Evolutionary conservation across 1,140 invertebrate genomes (phyloP).

Genomic region (Phenacoccus solenopsis): DNA sequence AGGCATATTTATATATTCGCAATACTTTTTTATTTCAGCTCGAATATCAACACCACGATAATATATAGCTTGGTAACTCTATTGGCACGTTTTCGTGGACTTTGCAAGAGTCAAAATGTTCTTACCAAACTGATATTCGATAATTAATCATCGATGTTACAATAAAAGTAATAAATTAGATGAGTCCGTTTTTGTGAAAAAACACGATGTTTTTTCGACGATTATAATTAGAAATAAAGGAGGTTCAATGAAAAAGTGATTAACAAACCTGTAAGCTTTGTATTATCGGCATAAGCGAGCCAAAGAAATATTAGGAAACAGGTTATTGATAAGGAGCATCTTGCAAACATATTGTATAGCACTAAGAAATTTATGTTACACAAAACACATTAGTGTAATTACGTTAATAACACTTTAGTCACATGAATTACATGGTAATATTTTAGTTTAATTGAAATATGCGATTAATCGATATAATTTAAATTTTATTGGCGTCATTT

Average conservation of each 20-base stretch:
- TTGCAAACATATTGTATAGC: not conserved
- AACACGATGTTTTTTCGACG: not conserved
- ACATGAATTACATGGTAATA: not conserved
- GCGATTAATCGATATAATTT: not conserved
- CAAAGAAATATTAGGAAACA: not conserved
- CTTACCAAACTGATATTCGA: not conserved
- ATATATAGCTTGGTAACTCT: not conserved
- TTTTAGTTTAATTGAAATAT: not conserved
- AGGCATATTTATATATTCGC: not conserved
- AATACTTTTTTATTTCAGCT: too few species aligned
- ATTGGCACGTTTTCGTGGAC: not conserved
- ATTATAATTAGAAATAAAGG: not conserved
- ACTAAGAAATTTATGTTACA: not conserved
- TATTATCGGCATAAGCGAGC: not conserved
- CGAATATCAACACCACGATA: too few species aligned
- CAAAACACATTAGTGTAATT: not conserved
- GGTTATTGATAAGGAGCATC: slow-evolving; percentile 9
- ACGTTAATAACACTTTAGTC: not conserved
- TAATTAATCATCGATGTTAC: not conserved
- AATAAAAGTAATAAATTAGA: not conserved
- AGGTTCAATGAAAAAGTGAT: not conserved
- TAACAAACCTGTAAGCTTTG: not conserved
- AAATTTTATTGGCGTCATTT: slow-evolving; percentile 9
- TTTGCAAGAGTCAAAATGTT: not conserved
- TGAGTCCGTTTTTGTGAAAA: not conserved